Conservation (phyloP, 2,797 vertebrate genomes). For the Phoxinus dragarum region DNA sequence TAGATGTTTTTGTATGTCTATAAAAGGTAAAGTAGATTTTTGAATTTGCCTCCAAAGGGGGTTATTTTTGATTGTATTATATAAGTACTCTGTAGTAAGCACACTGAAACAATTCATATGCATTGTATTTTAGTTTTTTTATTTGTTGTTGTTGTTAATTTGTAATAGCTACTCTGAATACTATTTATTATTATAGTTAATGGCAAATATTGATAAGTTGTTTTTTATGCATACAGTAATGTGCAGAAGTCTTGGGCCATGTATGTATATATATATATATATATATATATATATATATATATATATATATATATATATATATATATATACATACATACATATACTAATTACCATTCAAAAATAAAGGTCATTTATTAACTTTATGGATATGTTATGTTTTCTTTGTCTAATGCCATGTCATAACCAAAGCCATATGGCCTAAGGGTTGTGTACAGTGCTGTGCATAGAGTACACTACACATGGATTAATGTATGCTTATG, state of each 20-base stretch:
- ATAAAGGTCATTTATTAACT: not conserved
- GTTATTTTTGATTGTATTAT: slow-evolving; percentile 54
- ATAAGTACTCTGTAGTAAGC: slow-evolving; percentile 54
- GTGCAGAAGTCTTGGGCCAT: slow-evolving; percentile 13
- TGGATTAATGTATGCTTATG: slow-evolving; percentile 2
- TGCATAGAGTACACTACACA: not conserved
- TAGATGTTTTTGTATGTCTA: slow-evolving; percentile 48
- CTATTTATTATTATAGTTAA: slow-evolving; percentile 53
- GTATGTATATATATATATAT: not conserved
- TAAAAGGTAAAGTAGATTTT: slow-evolving; percentile 40
- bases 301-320: not conserved
- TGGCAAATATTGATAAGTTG: slow-evolving; percentile 40
- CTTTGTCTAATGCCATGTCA: slow-evolving; percentile 1
- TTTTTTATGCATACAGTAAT: slow-evolving; percentile 36
- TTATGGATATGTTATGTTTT: not conserved
- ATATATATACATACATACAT: not conserved
- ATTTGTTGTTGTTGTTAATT: slow-evolving; percentile 35
- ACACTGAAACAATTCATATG: slow-evolving; percentile 49
- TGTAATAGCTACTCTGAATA: slow-evolving; percentile 50
- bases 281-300: too few relatives aligned
- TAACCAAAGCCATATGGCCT: not conserved
- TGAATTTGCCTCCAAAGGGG: slow-evolving; percentile 32
- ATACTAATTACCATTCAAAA: not conserved
- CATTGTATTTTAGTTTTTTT: slow-evolving; percentile 49
- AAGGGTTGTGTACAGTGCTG: slow-evolving; percentile 5